Conservation (phyloP, 2,888 invertebrate genomes). For the Synanthedon vespiformis region DNA sequence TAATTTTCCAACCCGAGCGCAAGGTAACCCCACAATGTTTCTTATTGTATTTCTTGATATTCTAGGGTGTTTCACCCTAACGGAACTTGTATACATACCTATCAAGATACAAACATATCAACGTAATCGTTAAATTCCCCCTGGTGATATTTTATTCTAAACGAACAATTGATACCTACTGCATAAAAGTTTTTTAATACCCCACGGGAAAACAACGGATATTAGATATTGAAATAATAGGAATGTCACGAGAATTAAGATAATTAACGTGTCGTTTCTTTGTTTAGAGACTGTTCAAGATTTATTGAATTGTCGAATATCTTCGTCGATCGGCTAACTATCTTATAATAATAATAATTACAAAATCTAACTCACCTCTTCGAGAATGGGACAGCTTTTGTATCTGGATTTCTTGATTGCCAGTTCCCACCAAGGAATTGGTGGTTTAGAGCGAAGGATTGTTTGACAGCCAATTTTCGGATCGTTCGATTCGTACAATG, state of each 20-base stretch:
- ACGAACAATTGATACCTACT: too few relatives aligned
- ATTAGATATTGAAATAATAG: not conserved
- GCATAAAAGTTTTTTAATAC: not conserved
- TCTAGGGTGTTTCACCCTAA: too few relatives aligned
- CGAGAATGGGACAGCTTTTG: constrained; percentile 84
- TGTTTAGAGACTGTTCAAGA: not conserved
- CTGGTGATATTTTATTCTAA: too few relatives aligned
- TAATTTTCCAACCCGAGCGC: too few relatives aligned
- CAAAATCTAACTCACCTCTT: constrained; percentile 60
- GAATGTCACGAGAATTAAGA: not conserved
- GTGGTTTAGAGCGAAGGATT: constrained; percentile 74
- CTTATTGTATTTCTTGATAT: too few relatives aligned
- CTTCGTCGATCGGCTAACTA: too few relatives aligned
- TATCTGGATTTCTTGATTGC: constrained; percentile 84
- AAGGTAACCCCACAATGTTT: too few relatives aligned
- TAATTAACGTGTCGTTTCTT: not conserved
- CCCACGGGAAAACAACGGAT: too few relatives aligned
- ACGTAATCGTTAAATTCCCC: too few relatives aligned
- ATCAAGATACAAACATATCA: too few relatives aligned
- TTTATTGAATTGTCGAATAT: not conserved
- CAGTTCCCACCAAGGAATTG: constrained; percentile 90
- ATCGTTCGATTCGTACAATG: constrained; percentile 69
- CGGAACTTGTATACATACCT: too few relatives aligned
- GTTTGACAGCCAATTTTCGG: constrained; percentile 78
- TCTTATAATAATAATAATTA: too few relatives aligned